Evolutionary conservation across 2,113 vertebrate genomes (phyloP).

Genomic region (Hylia prasina): DNA sequence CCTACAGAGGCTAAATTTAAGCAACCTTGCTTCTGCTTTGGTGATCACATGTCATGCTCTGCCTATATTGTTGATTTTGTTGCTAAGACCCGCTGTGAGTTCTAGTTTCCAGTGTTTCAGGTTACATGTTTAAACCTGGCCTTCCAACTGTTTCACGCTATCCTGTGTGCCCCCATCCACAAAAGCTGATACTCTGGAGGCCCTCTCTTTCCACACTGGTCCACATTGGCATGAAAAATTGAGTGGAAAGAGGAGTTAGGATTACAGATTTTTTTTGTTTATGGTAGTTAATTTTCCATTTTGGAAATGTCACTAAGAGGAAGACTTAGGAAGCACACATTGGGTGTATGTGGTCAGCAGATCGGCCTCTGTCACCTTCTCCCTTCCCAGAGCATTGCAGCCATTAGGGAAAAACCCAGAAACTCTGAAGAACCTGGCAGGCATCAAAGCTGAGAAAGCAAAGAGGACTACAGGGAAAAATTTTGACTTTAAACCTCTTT

Average conservation of each 20-base stretch:
- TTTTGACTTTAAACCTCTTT: background rate
- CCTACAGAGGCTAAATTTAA: slow-evolving; percentile 74
- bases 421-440: background rate
- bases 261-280: slow-evolving; percentile 51
- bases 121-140: slow-evolving; percentile 69
- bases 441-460: background rate
- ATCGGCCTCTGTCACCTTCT: background rate
- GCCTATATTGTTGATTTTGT: slow-evolving; percentile 75
- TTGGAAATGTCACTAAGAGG: slow-evolving; percentile 9
- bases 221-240: slow-evolving; percentile 14
- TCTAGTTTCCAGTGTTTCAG: slow-evolving; percentile 70
- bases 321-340: background rate
- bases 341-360: background rate
- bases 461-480: background rate
- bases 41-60: slow-evolving; percentile 67
- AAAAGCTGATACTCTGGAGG: slow-evolving; percentile 52
- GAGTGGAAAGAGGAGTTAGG: slow-evolving; percentile 51
- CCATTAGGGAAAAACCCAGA: background rate
- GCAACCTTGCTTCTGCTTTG: slow-evolving; percentile 65
- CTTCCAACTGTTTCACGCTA: slow-evolving; percentile 64
- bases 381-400: background rate
- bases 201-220: slow-evolving; percentile 38
- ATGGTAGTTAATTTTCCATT: slow-evolving; percentile 39
- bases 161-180: slow-evolving; percentile 10
- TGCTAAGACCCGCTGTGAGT: slow-evolving; percentile 67